phyloP scores from a whole-genome alignment of 2,113 vertebrate genomes.

The Rhinolophus ferrumequinum region DNA sequence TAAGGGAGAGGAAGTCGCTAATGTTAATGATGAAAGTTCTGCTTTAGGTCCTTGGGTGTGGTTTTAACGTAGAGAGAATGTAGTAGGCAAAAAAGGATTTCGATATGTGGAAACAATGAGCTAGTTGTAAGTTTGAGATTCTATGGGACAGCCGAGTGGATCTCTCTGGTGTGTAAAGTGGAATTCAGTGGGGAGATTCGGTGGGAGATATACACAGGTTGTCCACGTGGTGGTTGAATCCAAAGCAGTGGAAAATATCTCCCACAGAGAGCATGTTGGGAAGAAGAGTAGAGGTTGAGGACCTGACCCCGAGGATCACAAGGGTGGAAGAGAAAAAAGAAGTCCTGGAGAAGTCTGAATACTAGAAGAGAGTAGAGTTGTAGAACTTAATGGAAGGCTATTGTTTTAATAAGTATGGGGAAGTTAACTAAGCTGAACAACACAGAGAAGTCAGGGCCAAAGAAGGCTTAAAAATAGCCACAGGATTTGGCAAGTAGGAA shows the following conservation, averaged over 20 bases:
- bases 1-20: neutral
- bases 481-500: neutral
- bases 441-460: neutral
- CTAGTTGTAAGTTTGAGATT: neutral
- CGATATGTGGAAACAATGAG: neutral
- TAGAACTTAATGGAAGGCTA: neutral
- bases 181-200: neutral
- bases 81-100: neutral
- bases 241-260: neutral
- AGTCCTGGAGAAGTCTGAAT: neutral
- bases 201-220: neutral
- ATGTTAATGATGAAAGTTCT: neutral
- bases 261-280: rapidly evolving
- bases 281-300: neutral
- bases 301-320: neutral
- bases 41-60: neutral
- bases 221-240: neutral
- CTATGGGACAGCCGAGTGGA: neutral
- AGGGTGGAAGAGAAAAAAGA: neutral
- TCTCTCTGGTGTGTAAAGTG: neutral
- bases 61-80: neutral
- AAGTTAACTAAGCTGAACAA: neutral
- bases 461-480: neutral
- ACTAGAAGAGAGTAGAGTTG: neutral
- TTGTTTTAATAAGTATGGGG: neutral